phyloP scores from a whole-genome alignment of 2,113 vertebrate genomes.

The Callithrix jacchus region DNA sequence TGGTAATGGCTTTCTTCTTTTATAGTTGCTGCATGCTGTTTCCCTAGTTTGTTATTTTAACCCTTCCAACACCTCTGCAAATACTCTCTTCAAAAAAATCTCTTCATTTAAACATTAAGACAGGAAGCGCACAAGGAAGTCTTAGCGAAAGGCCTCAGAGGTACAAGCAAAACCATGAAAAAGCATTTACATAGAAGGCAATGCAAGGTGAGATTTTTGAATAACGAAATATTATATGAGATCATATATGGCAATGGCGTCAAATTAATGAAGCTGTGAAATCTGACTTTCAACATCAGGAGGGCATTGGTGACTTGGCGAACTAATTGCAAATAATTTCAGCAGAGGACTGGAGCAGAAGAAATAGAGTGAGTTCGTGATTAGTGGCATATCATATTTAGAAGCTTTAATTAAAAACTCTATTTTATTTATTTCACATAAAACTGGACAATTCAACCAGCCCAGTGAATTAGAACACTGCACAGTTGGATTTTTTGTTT shows the following conservation, averaged over 20 bases:
- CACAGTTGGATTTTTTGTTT: not conserved
- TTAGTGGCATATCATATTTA: not conserved
- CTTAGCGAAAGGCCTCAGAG: not conserved
- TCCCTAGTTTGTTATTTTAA: not conserved
- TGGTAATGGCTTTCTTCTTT: not conserved
- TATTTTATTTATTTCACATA: constrained; percentile 20
- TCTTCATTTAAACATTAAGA: constrained; percentile 11
- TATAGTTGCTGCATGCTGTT: not conserved
- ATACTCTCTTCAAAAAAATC: not conserved
- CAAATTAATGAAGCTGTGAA: not conserved
- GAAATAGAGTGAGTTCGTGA: not conserved
- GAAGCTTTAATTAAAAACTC: not conserved
- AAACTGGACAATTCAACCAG: not conserved
- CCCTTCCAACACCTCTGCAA: not conserved
- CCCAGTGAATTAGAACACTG: not conserved
- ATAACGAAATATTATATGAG: not conserved
- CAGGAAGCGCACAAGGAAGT: not conserved
- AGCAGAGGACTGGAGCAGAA: not conserved
- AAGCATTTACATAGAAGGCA: not conserved
- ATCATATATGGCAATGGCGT: not conserved
- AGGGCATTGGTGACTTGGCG: not conserved
- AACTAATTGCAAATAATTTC: not conserved
- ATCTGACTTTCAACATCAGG: not conserved
- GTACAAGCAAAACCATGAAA: not conserved
- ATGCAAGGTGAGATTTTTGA: not conserved